Conservation (phyloP, 2,113 vertebrate species). For the Formicarius rufipectus region DNA sequence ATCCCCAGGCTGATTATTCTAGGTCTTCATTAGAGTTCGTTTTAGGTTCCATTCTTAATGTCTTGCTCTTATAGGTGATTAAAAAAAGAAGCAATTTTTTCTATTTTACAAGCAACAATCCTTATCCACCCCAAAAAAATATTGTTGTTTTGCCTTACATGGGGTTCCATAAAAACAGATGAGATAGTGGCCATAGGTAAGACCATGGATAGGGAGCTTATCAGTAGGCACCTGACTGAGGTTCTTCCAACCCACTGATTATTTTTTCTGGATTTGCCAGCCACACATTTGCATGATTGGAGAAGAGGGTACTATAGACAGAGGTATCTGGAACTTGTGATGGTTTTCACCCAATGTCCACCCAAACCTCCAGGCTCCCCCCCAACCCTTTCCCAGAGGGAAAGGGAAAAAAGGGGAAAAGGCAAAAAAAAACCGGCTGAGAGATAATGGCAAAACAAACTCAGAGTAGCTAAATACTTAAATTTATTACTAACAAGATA, state of each 20-base stretch:
- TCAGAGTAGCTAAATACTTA: too few relatives aligned
- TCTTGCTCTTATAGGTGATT: neutral
- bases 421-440: too few relatives aligned
- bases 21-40: neutral
- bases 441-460: too few relatives aligned
- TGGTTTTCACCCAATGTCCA: too few relatives aligned
- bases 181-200: neutral
- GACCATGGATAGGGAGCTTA: too few relatives aligned
- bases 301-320: neutral
- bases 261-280: neutral
- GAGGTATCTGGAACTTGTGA: accelerated
- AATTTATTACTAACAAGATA: too few relatives aligned
- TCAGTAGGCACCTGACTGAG: neutral
- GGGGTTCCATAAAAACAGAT: neutral
- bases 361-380: too few relatives aligned
- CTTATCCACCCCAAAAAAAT: neutral
- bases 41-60: neutral
- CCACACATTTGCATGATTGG: neutral
- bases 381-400: too few relatives aligned
- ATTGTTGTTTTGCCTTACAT: neutral
- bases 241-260: neutral
- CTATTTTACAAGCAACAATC: neutral
- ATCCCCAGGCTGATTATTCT: neutral
- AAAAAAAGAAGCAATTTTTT: neutral
- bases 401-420: too few relatives aligned